These are phyloP conservation scores for Polyommatus iphigenia DNA, from an alignment of 2,888 invertebrate genomes.

Conservation along the genomic window DNA sequence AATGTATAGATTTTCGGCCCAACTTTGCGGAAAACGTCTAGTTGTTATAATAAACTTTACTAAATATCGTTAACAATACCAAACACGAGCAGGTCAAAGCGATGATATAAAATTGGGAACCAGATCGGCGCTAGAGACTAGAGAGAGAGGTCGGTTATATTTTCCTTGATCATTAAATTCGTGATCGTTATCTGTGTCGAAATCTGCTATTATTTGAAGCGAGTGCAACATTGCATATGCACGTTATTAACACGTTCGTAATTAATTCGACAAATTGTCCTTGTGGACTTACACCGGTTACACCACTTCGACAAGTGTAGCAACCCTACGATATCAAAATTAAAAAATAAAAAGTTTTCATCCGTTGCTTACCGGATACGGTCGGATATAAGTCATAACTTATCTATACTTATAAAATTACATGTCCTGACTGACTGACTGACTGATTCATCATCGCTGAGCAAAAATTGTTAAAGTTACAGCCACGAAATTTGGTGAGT, in stretches of 20 bases:
- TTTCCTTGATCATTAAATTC: conserved; percentile 10
- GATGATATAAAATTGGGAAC: neutral
- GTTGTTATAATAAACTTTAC: neutral
- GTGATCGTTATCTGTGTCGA: conserved; percentile 13
- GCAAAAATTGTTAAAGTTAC: too few species aligned
- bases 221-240: conserved; percentile 15
- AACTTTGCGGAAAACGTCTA: too few species aligned
- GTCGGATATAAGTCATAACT: neutral
- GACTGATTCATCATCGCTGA: too few species aligned
- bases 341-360: neutral
- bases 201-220: neutral
- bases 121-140: neutral
- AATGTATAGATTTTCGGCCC: too few species aligned
- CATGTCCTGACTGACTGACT: too few species aligned
- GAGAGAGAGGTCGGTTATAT: conserved; percentile 10
- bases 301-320: neutral
- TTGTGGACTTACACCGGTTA: neutral
- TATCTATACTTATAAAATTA: too few species aligned
- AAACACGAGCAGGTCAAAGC: neutral
- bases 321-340: conserved; percentile 3
- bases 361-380: neutral
- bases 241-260: conserved; percentile 14
- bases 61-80: neutral
- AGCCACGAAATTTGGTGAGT: too few species aligned
- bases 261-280: neutral